These are phyloP conservation scores for Alosa sapidissima DNA, from an alignment of 2,797 vertebrate species.

Conservation along the genomic window DNA sequence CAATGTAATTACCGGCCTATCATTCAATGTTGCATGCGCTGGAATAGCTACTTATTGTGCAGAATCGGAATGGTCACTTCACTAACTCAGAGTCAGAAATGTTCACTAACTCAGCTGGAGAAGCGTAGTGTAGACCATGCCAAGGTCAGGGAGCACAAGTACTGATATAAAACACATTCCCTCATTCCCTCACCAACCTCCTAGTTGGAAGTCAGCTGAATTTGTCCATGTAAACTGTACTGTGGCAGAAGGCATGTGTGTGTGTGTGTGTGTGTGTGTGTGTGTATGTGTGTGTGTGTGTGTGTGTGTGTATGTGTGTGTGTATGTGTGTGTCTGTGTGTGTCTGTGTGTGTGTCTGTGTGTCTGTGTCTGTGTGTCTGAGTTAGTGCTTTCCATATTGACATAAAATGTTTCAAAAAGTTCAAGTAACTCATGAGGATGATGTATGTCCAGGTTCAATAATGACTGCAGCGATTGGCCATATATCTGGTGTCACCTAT, in stretches of 20 bases:
- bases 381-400: not conserved
- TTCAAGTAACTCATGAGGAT: not conserved
- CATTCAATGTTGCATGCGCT: not conserved
- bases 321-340: not conserved
- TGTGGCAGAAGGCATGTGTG: not conserved
- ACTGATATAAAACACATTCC: conserved; percentile 2
- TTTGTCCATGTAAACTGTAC: not conserved
- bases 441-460: not conserved
- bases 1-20: not conserved
- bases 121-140: not conserved
- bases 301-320: not conserved
- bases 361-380: not conserved
- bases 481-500: not conserved
- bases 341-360: conserved; percentile 45
- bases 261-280: not conserved
- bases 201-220: not conserved
- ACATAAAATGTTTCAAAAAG: not conserved
- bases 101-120: not conserved
- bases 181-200: not conserved
- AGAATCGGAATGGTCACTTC: not conserved
- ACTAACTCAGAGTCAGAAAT: not conserved
- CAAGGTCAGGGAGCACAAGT: not conserved
- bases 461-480: not conserved
- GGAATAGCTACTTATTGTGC: not conserved
- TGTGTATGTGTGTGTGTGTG: not conserved